Evolutionary conservation across 1,140 invertebrate genomes (phyloP).

Genomic region (Caenorhabditis inopinata): DNA sequence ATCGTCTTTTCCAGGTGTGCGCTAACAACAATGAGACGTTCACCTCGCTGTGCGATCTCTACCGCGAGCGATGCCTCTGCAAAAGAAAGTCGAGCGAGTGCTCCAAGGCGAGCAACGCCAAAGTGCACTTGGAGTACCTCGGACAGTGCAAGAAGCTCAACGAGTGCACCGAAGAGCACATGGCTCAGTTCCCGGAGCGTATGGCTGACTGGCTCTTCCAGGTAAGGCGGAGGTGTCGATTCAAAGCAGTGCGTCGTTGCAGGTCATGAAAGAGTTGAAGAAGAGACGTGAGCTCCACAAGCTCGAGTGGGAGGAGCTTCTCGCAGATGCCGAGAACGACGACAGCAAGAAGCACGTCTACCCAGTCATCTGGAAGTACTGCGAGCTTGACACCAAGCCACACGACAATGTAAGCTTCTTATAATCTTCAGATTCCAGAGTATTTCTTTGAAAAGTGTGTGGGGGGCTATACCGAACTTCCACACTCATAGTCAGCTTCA

Average conservation of each 20-base stretch:
- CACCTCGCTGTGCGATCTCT: conserved; percentile 85
- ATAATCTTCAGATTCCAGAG: too few species aligned
- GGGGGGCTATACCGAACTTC: too few species aligned
- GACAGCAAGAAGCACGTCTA: conserved; percentile 81
- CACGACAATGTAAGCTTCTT: conserved; percentile 70
- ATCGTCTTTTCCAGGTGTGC: conserved; percentile 74
- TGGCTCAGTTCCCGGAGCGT: conserved; percentile 74
- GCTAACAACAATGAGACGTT: conserved; percentile 90
- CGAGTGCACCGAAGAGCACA: conserved; percentile 79
- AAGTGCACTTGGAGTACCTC: conserved; percentile 89
- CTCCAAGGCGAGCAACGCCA: conserved; percentile 74
- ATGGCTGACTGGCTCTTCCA: conserved; percentile 96
- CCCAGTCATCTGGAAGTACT: conserved; percentile 94
- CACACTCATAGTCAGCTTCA: too few species aligned
- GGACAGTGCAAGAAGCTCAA: conserved; percentile 69
- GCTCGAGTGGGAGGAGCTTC: conserved; percentile 77
- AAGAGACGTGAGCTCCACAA: conserved; percentile 82
- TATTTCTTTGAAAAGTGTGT: too few species aligned
- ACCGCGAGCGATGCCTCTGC: conserved; percentile 84
- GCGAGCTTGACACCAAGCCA: conserved; percentile 84
- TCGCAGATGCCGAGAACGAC: conserved; percentile 73
- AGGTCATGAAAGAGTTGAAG: conserved; percentile 77
- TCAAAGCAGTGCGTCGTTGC: too few species aligned
- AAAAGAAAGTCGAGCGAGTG: conserved; percentile 77
- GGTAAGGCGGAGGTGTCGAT: too few species aligned